These are phyloP conservation scores for Agrochola macilenta DNA, from an alignment of 2,888 invertebrate species.

Conservation along the genomic window DNA sequence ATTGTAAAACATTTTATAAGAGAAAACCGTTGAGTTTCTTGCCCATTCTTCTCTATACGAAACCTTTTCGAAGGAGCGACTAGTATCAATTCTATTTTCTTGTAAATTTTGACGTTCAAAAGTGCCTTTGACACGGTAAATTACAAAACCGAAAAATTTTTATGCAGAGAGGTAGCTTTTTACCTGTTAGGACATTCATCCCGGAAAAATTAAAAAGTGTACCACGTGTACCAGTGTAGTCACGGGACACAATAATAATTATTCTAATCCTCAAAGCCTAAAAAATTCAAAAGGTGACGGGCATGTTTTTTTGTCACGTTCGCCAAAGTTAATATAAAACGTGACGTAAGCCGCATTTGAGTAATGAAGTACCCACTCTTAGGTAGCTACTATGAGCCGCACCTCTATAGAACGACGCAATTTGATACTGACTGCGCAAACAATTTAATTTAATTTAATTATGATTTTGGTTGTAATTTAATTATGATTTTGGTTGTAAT, in stretches of 20 bases:
- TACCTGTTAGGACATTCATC: neutral
- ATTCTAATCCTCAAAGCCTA: constrained; percentile 26
- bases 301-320: constrained; percentile 41
- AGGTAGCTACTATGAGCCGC: neutral
- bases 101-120: too few species aligned
- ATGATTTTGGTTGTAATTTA: too few species aligned
- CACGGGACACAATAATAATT: constrained; percentile 24
- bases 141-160: neutral
- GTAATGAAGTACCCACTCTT: constrained; percentile 25
- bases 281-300: constrained; percentile 33
- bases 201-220: neutral
- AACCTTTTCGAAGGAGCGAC: too few species aligned
- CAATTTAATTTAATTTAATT: too few species aligned
- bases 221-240: neutral
- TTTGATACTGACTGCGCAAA: neutral
- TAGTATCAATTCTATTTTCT: too few species aligned
- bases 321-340: constrained; percentile 55
- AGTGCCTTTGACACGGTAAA: too few species aligned
- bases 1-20: too few species aligned
- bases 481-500: too few species aligned
- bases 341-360: constrained; percentile 41
- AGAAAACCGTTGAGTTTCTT: too few species aligned
- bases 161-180: neutral
- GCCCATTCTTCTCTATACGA: too few species aligned
- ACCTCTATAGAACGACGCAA: neutral